Base-by-base conservation (phyloP, 37 sponge, comb jelly and placozoan genomes). In the Oopsacas minuta region DNA sequence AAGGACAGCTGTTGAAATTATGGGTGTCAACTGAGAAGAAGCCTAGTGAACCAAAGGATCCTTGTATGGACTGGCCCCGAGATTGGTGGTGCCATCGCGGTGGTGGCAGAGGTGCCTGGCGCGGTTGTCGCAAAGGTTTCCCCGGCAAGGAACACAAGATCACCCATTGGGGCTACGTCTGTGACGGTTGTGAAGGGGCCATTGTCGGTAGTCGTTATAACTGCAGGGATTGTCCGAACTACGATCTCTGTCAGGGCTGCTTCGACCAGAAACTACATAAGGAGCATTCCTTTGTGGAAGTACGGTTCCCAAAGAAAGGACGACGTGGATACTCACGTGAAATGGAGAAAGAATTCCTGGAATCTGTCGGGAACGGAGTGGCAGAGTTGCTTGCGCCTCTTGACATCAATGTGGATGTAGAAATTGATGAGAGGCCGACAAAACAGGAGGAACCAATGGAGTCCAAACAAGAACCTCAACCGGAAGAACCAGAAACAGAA, bases 191-290 rank as follows among this genome's bases (percentile, higher is more conserved):
- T 35, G 46, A 0, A 23, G 37, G 84, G 49, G 30, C 84, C 36
- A 84, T 84, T 49, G 49, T 51, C 38, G 84, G 84, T 30, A 84
- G 36, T 36, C 84, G 38, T 23, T 84, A n/a, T 52, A 38, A 36
- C 52, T 84, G 84, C 52, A 8, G 49, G 28, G 1, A 10, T 1
- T 84, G 84, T 15, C 84, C 84, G 1, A 22, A 84, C 84, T 84
- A 84, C 52, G 84, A 84, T 37, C 84, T 84, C 36, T 84, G 84
- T 37, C 36, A 51, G 84, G 84, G 20, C 38, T 83, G 84, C 84
- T 39, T 39, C 30, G 84, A 83, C 0, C 22, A 37, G 0, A n/a
- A 36, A 0, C 25, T 3, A 17, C 84, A 83, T n/a, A 17, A 25
- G 34, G 84, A 83, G 39, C 84, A 83, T 36, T 39, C 38, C 46